A percentile compares a stretch with the other conserved stretches of the same genome.
Conservation (phyloP, 2,797 vertebrate species). For the Phoeniculus purpureus region DNA sequence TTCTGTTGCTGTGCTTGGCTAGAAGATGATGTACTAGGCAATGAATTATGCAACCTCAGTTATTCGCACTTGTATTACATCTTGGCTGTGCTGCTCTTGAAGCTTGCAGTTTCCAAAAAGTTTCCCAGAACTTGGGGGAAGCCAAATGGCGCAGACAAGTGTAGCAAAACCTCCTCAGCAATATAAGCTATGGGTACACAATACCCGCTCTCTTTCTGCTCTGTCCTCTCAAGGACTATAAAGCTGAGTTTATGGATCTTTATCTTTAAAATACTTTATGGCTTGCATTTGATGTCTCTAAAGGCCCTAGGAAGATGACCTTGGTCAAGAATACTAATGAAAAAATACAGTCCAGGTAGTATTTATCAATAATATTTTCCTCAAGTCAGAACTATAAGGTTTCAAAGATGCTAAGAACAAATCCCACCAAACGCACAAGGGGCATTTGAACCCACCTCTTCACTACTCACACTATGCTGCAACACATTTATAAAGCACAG, state of each 20-base stretch:
- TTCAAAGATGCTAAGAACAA: neutral
- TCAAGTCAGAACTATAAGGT: neutral
- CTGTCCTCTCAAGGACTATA: neutral
- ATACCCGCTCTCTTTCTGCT: neutral
- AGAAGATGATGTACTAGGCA: neutral
- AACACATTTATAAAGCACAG: neutral
- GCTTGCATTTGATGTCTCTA: neutral
- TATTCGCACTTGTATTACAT: constrained; percentile 48
- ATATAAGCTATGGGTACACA: neutral
- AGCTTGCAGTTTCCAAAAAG: constrained; percentile 30
- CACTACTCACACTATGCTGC: neutral
- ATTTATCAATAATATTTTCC: neutral
- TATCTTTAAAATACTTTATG: neutral
- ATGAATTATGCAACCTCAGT: constrained; percentile 27
- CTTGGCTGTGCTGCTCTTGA: constrained; percentile 45
- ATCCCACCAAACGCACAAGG: neutral
- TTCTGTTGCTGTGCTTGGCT: constrained; percentile 43
- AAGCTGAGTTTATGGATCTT: neutral
- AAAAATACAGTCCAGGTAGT: neutral
- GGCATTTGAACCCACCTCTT: neutral
- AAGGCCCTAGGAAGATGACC: neutral
- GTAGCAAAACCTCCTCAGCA: neutral
- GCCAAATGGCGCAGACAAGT: constrained; percentile 14
- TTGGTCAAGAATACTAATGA: neutral
- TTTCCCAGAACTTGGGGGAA: constrained; percentile 33